Percentiles rank a stretch among this genome's conserved stretches.
Evolutionary conservation across 2,888 invertebrate genomes (phyloP).

Genomic region (Hylaea fasciaria): DNA sequence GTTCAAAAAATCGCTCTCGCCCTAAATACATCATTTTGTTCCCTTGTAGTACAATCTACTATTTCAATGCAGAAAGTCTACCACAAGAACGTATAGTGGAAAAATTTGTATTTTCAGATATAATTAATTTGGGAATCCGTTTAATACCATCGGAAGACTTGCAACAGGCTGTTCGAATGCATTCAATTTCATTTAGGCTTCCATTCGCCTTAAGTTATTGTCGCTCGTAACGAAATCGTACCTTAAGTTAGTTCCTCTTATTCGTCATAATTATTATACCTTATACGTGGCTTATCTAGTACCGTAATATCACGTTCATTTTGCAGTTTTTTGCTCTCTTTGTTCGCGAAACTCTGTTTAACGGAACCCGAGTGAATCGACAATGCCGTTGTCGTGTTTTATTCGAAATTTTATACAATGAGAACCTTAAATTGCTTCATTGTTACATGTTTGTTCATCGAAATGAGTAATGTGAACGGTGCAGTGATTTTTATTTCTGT

Average conservation of each 20-base stretch:
- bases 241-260: conserved; percentile 7
- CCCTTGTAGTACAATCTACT: too few relatives aligned
- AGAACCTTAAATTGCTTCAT: conserved; percentile 21
- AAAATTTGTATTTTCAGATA: too few relatives aligned
- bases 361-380: conserved; percentile 35
- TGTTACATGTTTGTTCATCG: conserved; percentile 19
- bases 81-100: too few relatives aligned
- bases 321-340: conserved; percentile 27
- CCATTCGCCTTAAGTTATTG: too few relatives aligned
- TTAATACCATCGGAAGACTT: too few relatives aligned
- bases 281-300: conserved; percentile 37
- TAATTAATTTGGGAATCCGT: too few relatives aligned
- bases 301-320: conserved; percentile 12
- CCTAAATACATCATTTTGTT: too few relatives aligned
- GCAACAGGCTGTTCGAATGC: too few relatives aligned
- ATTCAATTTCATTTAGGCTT: too few relatives aligned
- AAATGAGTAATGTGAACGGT: conserved; percentile 20
- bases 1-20: too few relatives aligned
- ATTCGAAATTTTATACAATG: conserved; percentile 30
- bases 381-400: conserved; percentile 34
- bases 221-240: neutral
- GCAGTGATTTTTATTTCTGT: conserved; percentile 14
- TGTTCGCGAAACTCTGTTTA: conserved; percentile 36
- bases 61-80: too few relatives aligned
- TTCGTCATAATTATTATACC: conserved; percentile 23